These are phyloP conservation scores for Trachythela sp. DNA, from an alignment of 64 coral and sea anemone species.

Conservation along the genomic window DNA sequence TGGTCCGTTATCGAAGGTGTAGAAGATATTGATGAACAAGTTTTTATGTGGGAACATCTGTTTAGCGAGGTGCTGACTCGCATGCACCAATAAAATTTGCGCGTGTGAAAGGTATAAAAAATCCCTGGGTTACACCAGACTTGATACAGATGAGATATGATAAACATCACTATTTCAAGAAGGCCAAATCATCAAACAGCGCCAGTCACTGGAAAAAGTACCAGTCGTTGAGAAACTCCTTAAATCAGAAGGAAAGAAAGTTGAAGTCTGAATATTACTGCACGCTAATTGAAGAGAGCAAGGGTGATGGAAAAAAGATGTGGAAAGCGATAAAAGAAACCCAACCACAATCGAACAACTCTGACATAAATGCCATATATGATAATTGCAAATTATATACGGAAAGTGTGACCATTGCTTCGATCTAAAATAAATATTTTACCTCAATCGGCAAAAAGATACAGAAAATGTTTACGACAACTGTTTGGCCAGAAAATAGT, in stretches of 20 bases:
- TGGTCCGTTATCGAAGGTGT: not conserved
- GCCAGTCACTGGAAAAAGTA: not conserved
- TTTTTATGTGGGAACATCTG: slow-evolving; percentile 24
- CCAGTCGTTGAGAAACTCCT: not conserved
- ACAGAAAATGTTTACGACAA: too few species aligned
- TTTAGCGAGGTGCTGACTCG: slow-evolving; percentile 18
- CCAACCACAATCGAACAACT: too few species aligned
- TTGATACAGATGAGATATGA: slow-evolving; percentile 19
- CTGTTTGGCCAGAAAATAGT: too few species aligned
- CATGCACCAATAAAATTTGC: not conserved
- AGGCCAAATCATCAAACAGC: not conserved
- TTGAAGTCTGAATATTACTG: slow-evolving; percentile 16
- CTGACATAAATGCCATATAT: too few species aligned
- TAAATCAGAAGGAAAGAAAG: not conserved
- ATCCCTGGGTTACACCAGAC: slow-evolving; percentile 26
- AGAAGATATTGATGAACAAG: slow-evolving; percentile 17
- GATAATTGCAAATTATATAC: too few species aligned
- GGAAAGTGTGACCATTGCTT: too few species aligned
- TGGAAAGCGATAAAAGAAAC: slow-evolving; percentile 18
- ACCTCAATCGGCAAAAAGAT: too few species aligned
- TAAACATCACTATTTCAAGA: slow-evolving; percentile 20
- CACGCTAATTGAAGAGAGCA: not conserved
- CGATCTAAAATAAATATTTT: too few species aligned
- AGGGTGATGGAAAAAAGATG: not conserved
- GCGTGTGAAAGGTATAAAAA: not conserved